phyloP scores from a whole-genome alignment of 2,113 vertebrate species.

The Lamprologus sp. region DNA sequence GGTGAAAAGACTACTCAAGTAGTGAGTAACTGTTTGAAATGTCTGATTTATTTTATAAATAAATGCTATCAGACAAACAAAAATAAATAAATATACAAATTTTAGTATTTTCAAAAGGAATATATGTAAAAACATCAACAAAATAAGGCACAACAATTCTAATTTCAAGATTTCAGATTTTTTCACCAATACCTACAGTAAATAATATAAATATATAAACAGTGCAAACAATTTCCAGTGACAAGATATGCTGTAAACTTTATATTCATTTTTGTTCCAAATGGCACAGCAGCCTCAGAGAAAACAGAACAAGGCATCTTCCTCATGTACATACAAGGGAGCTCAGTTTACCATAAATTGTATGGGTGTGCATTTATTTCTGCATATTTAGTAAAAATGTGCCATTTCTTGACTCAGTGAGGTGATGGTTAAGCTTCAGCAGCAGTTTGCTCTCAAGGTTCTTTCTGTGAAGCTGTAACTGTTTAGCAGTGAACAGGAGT shows the following conservation, averaged over 20 bases:
- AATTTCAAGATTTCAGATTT: accelerated
- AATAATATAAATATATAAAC: too few relatives aligned
- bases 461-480: not conserved
- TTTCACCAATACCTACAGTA: not conserved
- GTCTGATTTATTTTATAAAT: not conserved
- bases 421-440: not conserved
- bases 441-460: not conserved
- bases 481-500: not conserved
- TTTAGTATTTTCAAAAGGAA: not conserved
- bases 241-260: not conserved
- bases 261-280: not conserved
- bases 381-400: not conserved
- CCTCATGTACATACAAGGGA: not conserved
- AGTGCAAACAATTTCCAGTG: not conserved
- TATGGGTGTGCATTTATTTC: not conserved
- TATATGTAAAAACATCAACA: not conserved
- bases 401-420: not conserved
- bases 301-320: not conserved
- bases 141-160: not conserved
- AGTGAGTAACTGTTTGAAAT: not conserved
- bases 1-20: not conserved
- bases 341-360: not conserved
- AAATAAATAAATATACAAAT: not conserved
- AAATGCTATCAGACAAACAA: not conserved
- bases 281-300: not conserved